Evolutionary conservation across 2,797 vertebrate genomes (phyloP), one percentile per base, ranked within the genome.

Genomic region (Amphiprion clarkii): DNA sequence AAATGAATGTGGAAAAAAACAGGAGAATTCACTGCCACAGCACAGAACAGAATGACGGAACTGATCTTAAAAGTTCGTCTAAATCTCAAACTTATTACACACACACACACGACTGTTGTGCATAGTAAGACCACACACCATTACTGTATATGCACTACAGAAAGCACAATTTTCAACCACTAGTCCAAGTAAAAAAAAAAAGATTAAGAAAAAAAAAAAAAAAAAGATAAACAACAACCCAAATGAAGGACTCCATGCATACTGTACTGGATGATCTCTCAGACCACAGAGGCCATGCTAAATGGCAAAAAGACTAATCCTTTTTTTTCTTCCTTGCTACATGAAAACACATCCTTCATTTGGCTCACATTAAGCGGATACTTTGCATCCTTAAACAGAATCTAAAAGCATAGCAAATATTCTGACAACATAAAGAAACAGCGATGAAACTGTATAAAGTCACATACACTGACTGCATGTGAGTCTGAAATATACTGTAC

Each of bases 261-360:
- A 73, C 70, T 74, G 74, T 65, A 84, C 75, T 64, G 40, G 67
- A 76, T 92, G 88, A 87, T 90, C 87, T 92, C 87, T 91, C 71
- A 67, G 84, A 89, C 88, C 79, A 72, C 67, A 68, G 76, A 84
- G 68, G 83, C 86, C 85, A 71, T 2, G 71, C 83, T 85, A 21
- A 87, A 89, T 80, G 81, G 83, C 75, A 61, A 84, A 87, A 88
- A 61, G 67, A 88, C 75, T 19, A 51, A 42, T 84, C 85, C 13
- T 29, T 79, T 73, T 67, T 78, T 73, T 72, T 81, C 61, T 71
- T 84, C 81, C 77, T 81, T 87, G 86, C 93, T 94, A 92, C 92
- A 92, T 91, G 83, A 91, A 89, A 91, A 89, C 53, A 90, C 83
- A 76, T 92, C 92, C 93, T 94, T 95, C 91, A 92, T 90, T 91